A percentile compares a stretch with the other conserved stretches of the same genome.
phyloP scores from a whole-genome alignment of 2,797 vertebrate species.

The Crypturellus tataupa region DNA sequence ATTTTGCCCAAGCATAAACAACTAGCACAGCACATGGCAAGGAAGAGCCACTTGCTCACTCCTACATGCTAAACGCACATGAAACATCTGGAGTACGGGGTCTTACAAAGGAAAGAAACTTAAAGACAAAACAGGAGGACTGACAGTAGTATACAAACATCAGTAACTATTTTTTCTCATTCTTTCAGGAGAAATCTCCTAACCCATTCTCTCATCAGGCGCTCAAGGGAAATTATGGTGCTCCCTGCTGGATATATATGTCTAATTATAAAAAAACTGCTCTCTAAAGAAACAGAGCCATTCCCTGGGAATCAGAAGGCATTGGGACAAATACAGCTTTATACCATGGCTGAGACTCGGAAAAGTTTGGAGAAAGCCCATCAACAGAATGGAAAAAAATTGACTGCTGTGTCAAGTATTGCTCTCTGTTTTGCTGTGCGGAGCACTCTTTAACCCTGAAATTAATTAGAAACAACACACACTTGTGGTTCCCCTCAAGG shows the following conservation, averaged over 20 bases:
- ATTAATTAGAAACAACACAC: slow-evolving; percentile 33
- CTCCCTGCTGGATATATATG: neutral
- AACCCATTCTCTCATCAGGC: neutral
- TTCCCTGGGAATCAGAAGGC: neutral
- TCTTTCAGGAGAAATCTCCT: neutral
- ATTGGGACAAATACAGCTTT: neutral
- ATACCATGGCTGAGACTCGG: neutral
- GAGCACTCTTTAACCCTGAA: slow-evolving; percentile 17
- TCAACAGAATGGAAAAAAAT: neutral
- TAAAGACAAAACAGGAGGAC: neutral
- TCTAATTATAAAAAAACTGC: neutral
- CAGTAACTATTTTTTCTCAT: neutral
- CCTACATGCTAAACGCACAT: neutral
- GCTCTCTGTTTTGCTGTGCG: neutral
- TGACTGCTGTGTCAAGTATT: neutral
- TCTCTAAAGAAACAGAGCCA: neutral
- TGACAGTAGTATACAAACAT: neutral
- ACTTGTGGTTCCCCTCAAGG: slow-evolving; percentile 21
- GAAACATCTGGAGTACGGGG: neutral
- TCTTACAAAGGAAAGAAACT: neutral
- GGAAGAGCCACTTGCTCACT: neutral
- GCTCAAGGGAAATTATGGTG: neutral
- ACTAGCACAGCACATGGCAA: neutral
- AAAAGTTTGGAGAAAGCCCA: neutral
- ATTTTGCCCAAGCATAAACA: neutral